These are phyloP conservation scores for Acleris sparsana DNA, from an alignment of 2,888 invertebrate species.

Conservation along the genomic window DNA sequence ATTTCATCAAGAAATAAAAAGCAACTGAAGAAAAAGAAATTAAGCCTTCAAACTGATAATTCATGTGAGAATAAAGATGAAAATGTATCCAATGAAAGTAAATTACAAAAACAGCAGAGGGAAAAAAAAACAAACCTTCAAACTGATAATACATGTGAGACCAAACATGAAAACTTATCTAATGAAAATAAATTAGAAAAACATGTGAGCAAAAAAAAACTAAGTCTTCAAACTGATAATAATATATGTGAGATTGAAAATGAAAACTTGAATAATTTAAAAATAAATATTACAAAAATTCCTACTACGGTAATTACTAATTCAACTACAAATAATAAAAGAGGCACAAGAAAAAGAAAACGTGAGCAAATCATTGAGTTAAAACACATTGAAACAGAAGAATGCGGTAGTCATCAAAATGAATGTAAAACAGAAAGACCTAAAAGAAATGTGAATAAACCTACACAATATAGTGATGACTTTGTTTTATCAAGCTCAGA, in stretches of 20 bases:
- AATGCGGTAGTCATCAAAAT: constrained; percentile 2
- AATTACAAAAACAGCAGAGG: constrained; percentile 41
- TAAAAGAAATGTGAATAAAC: constrained; percentile 66
- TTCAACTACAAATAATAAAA: constrained; percentile 28
- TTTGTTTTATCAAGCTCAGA: constrained; percentile 63
- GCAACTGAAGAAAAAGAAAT: constrained; percentile 55
- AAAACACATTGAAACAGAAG: constrained; percentile 6
- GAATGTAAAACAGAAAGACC: constrained; percentile 54
- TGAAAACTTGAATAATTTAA: constrained; percentile 19
- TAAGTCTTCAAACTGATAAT: constrained; percentile 47
- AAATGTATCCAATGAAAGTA: constrained; percentile 5
- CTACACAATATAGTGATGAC: constrained; percentile 69
- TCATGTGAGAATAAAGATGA: constrained; percentile 36
- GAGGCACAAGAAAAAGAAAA: constrained; percentile 30
- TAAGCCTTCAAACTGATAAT: constrained; percentile 47
- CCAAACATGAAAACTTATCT: constrained; percentile 31
- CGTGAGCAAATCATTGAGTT: constrained; percentile 5
- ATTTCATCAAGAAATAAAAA: constrained; percentile 59
- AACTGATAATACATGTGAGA: constrained; percentile 38
- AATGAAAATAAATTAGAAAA: constrained; percentile 13
- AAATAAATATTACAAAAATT: not conserved
- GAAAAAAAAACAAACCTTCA: constrained; percentile 54
- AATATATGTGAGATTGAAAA: constrained; percentile 35
- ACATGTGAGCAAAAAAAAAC: constrained; percentile 51
- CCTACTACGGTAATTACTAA: constrained; percentile 14